These are phyloP conservation scores for Eulithis testata DNA, from an alignment of 2,888 invertebrate genomes.

Conservation along the genomic window DNA sequence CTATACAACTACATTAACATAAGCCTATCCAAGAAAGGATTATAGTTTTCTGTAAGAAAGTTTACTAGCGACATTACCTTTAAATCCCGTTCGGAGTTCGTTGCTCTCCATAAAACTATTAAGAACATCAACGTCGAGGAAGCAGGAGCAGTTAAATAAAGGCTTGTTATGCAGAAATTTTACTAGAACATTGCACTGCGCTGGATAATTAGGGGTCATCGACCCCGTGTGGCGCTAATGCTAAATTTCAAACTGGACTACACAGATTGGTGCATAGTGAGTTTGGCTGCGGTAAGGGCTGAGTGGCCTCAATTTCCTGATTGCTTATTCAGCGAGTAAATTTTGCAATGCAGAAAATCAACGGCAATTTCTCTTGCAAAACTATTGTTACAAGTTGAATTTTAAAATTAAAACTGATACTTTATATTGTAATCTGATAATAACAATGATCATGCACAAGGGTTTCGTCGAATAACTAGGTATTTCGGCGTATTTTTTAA, in stretches of 20 bases:
- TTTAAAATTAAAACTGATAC: neutral
- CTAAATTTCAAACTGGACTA: constrained; percentile 59
- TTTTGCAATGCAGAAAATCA: constrained; percentile 16
- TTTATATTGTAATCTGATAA: neutral
- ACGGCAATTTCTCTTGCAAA: neutral
- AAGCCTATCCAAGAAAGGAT: neutral
- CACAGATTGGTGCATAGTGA: constrained; percentile 23
- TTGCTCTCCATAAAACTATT: constrained; percentile 52
- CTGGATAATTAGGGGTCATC: constrained; percentile 79
- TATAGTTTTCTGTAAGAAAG: constrained; percentile 3
- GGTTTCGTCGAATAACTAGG: neutral
- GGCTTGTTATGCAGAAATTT: constrained; percentile 79
- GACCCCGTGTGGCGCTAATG: constrained; percentile 70
- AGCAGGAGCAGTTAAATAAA: constrained; percentile 72
- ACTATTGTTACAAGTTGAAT: neutral
- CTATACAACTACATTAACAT: neutral
- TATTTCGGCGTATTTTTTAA: constrained; percentile 15
- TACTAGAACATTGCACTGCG: constrained; percentile 81
- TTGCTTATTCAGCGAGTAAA: constrained; percentile 19
- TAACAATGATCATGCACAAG: neutral
- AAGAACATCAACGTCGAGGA: constrained; percentile 55
- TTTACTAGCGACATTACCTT: constrained; percentile 35
- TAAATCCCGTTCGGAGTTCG: constrained; percentile 37
- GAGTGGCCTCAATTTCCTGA: constrained; percentile 25
- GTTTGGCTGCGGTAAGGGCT: constrained; percentile 14